A percentile compares a stretch with the other conserved stretches of the same genome.
phyloP scores from a whole-genome alignment of 2,113 vertebrate genomes.

The Melanotaenia duboulayi region DNA sequence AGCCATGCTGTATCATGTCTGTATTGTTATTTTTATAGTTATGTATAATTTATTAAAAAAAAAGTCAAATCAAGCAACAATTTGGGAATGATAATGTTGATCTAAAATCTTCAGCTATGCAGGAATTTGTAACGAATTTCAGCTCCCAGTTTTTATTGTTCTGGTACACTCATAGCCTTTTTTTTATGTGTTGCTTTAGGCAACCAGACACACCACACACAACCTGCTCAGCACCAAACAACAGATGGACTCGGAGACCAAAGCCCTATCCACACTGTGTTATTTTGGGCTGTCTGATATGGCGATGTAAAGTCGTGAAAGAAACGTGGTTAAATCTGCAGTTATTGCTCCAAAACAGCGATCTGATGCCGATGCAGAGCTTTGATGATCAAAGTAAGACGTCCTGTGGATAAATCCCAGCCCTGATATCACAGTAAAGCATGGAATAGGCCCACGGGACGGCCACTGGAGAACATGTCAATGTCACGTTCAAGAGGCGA shows the following conservation, averaged over 20 bases:
- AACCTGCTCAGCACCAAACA: background rate
- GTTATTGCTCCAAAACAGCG: background rate
- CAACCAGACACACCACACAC: background rate
- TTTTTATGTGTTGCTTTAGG: background rate
- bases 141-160: background rate
- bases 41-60: background rate
- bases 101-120: background rate
- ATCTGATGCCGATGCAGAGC: background rate
- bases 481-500: no score
- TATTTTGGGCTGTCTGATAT: background rate
- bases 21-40: background rate
- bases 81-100: background rate
- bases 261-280: background rate
- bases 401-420: background rate
- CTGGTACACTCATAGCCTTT: background rate
- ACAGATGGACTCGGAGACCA: background rate
- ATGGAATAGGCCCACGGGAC: background rate
- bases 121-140: background rate
- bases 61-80: background rate
- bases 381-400: background rate
- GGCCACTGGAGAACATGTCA: no score
- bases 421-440: background rate
- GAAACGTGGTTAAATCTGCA: conserved; percentile 14
- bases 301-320: background rate
- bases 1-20: background rate